These are phyloP conservation scores for Platypus cylindrus DNA, from an alignment of 2,888 invertebrate genomes.

Conservation along the genomic window DNA sequence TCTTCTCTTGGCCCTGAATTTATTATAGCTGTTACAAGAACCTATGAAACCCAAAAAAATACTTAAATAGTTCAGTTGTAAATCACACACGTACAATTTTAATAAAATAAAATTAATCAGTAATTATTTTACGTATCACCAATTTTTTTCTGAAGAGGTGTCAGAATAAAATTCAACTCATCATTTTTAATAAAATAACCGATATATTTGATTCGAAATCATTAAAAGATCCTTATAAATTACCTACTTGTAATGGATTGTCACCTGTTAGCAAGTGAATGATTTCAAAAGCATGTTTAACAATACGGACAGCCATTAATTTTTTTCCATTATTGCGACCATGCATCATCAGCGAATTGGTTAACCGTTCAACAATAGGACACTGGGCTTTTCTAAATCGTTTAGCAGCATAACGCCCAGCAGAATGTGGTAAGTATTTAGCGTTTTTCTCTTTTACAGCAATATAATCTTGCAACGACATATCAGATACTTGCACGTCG, in stretches of 20 bases:
- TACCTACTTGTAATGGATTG: constrained; percentile 63
- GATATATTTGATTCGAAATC: too few relatives aligned
- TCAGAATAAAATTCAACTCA: too few relatives aligned
- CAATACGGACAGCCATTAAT: constrained; percentile 95
- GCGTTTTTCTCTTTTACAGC: constrained; percentile 97
- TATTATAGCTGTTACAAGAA: constrained; percentile 93
- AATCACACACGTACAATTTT: too few relatives aligned
- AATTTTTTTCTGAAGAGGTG: too few relatives aligned
- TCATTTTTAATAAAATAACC: too few relatives aligned
- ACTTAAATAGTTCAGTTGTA: too few relatives aligned
- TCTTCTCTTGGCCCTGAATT: constrained; percentile 99
- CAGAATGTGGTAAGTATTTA: constrained; percentile 97
- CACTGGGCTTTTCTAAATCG: constrained; percentile 99
- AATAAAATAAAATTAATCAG: too few relatives aligned
- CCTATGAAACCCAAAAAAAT: constrained; percentile 40
- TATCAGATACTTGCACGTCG: constrained; percentile 95
- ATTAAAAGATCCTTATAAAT: too few relatives aligned
- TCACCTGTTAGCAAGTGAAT: constrained; percentile 87
- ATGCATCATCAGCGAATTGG: constrained; percentile 99
- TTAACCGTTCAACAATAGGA: constrained; percentile 96
- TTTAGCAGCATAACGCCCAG: constrained; percentile 95
- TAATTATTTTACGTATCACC: too few relatives aligned
- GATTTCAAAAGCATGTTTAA: constrained; percentile 99
- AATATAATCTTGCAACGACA: constrained; percentile 94
- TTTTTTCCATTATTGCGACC: constrained; percentile 99